phyloP scores from a whole-genome alignment of 1,140 invertebrate species.

The Brachionus manjavacas region DNA sequence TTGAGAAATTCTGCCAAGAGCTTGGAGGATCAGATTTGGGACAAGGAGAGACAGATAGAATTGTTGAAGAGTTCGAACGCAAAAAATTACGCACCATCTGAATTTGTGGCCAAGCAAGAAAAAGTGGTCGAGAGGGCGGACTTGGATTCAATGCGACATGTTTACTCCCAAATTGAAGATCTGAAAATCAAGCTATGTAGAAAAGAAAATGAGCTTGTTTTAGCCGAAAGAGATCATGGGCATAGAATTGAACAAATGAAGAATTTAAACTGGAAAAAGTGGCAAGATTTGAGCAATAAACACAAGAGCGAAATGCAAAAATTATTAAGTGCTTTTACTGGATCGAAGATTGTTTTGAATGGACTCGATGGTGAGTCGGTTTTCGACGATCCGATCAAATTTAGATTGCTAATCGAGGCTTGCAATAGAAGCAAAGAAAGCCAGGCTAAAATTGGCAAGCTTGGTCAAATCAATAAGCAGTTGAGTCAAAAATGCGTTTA shows the following conservation, averaged over 20 bases:
- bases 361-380: neutral
- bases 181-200: neutral
- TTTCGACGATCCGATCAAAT: neutral
- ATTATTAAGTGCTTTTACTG: neutral
- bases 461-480: neutral
- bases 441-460: neutral
- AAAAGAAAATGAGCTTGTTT: neutral
- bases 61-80: neutral
- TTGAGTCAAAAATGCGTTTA: neutral
- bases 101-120: neutral
- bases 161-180: neutral
- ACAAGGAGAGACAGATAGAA: neutral
- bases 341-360: neutral
- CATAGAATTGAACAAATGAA: neutral
- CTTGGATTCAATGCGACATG: neutral
- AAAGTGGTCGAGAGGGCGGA: neutral
- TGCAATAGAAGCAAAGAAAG: neutral
- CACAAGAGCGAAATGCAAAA: neutral
- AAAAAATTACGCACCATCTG: neutral
- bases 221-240: neutral
- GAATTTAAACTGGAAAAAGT: neutral
- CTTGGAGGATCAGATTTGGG: neutral
- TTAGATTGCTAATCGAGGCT: neutral
- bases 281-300: slow-evolving; percentile 12
- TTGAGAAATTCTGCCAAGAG: neutral